Conservation (phyloP, 2,888 invertebrate species). For the Caenorhabditis uteleia region DNA sequence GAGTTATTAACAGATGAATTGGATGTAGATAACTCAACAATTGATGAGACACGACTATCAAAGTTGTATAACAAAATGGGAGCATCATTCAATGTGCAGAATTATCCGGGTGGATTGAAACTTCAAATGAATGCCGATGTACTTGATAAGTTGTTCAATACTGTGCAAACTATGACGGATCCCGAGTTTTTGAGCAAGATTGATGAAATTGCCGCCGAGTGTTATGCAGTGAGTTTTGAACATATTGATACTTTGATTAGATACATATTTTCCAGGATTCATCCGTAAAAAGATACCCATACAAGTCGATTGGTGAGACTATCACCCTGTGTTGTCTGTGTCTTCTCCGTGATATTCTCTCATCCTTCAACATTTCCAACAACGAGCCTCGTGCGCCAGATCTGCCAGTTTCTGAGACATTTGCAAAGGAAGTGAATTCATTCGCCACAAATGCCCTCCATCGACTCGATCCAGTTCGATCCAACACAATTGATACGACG, state of each 20-base stretch:
- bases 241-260: background rate
- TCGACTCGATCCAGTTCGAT: conserved; percentile 5
- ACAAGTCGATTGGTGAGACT: conserved; percentile 92
- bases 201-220: conserved; percentile 48
- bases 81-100: conserved; percentile 17
- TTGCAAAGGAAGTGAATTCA: conserved; percentile 53
- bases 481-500: conserved; percentile 8
- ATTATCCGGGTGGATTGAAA: conserved; percentile 25
- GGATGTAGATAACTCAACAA: background rate
- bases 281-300: conserved; percentile 81
- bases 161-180: conserved; percentile 52
- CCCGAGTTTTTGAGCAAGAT: conserved; percentile 38
- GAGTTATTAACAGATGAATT: conserved; percentile 14
- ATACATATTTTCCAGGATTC: conserved; percentile 1
- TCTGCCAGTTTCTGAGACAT: conserved; percentile 47
- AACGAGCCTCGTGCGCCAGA: conserved; percentile 5
- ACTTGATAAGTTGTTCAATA: conserved; percentile 44
- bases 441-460: conserved; percentile 17
- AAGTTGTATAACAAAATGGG: conserved; percentile 43
- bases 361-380: conserved; percentile 46
- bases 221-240: conserved; percentile 26
- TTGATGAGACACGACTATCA: conserved; percentile 13
- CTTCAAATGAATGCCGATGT: conserved; percentile 20
- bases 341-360: conserved; percentile 81
- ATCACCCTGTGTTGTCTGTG: conserved; percentile 91